Conservation (phyloP, 2,797 vertebrate genomes). For the Melanotaenia parkinsoni region DNA sequence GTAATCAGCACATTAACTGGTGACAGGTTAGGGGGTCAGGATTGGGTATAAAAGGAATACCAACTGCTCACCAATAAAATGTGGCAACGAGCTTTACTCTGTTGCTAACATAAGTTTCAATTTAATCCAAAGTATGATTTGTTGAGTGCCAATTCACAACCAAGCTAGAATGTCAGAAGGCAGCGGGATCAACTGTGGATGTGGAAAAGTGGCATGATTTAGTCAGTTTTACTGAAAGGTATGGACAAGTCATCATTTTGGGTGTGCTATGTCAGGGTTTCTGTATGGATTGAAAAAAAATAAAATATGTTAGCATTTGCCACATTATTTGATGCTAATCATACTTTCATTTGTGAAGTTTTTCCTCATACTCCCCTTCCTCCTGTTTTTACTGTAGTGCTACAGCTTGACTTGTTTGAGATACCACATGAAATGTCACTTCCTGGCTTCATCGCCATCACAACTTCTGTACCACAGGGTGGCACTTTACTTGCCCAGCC, state of each 20-base stretch:
- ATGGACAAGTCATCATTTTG: no score
- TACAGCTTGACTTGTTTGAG: background rate
- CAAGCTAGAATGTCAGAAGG: no score
- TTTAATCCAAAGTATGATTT: background rate
- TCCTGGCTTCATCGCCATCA: background rate
- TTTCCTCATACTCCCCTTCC: background rate
- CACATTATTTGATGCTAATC: background rate
- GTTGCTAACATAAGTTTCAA: constrained; percentile 11
- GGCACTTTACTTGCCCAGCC: background rate
- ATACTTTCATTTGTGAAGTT: constrained; percentile 3
- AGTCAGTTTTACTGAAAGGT: no score
- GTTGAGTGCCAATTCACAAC: background rate
- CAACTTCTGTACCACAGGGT: background rate
- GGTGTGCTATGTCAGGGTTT: no score
- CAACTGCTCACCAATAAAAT: no score
- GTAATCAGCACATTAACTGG: background rate
- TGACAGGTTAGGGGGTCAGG: background rate
- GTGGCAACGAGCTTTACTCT: no score
- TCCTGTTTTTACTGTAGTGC: background rate
- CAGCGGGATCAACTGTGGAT: no score
- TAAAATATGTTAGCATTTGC: background rate
- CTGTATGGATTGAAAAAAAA: no score
- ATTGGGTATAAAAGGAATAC: background rate
- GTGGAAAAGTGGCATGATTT: no score
- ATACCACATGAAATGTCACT: background rate